These are phyloP conservation scores for Isichthys henryi DNA, from an alignment of 2,113 vertebrate genomes.

Conservation along the genomic window DNA sequence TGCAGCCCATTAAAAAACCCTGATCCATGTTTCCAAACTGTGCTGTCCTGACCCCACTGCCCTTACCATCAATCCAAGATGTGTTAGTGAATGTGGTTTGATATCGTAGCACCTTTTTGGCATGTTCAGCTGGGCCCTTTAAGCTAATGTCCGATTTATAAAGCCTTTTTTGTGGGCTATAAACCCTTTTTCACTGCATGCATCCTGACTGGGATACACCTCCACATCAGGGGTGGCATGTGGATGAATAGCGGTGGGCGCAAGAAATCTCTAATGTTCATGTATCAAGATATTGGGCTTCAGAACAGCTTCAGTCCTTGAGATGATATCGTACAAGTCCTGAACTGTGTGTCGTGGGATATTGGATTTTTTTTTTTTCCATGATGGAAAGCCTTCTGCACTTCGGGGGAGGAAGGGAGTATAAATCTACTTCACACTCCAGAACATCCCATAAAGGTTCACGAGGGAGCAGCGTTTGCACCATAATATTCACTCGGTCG, in stretches of 20 bases:
- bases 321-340: not conserved
- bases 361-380: not conserved
- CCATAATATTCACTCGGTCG: not conserved
- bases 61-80: slow-evolving; percentile 31
- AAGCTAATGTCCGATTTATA: not conserved
- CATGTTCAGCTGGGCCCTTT: not conserved
- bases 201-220: not conserved
- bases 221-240: not conserved
- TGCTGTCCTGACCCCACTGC: not conserved
- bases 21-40: not conserved
- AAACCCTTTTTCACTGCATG: not conserved
- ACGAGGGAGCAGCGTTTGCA: not conserved
- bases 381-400: not conserved
- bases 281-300: not conserved
- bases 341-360: not conserved
- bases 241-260: not conserved
- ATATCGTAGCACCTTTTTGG: not conserved
- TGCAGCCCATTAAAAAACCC: not conserved
- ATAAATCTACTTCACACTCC: not conserved
- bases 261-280: not conserved
- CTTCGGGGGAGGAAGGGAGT: not conserved
- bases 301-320: not conserved
- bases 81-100: not conserved
- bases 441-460: not conserved
- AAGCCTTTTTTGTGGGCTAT: not conserved